Conservation (phyloP, 2,113 vertebrate species). For the Potamarius usumacintae region DNA sequence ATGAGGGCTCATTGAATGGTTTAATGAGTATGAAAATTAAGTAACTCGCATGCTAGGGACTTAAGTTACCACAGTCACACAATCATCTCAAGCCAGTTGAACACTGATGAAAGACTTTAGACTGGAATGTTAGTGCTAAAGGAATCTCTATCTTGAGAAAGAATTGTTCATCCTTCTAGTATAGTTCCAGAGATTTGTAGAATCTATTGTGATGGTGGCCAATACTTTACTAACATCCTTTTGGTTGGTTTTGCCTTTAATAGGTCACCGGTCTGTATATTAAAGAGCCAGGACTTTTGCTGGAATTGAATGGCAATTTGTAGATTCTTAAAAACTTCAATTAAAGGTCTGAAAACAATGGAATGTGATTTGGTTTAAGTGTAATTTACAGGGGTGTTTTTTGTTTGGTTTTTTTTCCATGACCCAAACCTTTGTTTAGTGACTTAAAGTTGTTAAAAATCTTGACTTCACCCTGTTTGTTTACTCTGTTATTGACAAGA, state of each 20-base stretch:
- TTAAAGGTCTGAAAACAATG: neutral
- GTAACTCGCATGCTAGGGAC: neutral
- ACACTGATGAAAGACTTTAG: neutral
- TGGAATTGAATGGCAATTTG: neutral
- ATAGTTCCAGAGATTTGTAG: neutral
- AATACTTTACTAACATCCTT: neutral
- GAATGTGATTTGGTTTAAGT: neutral
- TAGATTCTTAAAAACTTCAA: neutral
- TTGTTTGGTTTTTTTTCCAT: no score
- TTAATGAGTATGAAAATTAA: neutral
- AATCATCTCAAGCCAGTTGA: neutral
- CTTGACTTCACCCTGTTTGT: neutral
- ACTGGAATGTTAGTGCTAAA: neutral
- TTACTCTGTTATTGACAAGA: neutral
- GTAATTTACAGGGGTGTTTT: neutral
- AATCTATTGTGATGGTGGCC: neutral
- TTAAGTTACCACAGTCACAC: neutral
- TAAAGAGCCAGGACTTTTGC: neutral
- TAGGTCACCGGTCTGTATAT: neutral
- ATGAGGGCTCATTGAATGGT: neutral
- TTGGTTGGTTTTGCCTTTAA: neutral
- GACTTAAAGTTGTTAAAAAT: neutral
- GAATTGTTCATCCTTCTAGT: neutral
- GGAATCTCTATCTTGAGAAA: neutral
- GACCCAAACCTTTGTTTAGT: neutral